Evolutionary conservation across 1,140 invertebrate species (phyloP), one percentile per base, ranked within the genome.

Genomic region (Neodiprion pinetum): DNA sequence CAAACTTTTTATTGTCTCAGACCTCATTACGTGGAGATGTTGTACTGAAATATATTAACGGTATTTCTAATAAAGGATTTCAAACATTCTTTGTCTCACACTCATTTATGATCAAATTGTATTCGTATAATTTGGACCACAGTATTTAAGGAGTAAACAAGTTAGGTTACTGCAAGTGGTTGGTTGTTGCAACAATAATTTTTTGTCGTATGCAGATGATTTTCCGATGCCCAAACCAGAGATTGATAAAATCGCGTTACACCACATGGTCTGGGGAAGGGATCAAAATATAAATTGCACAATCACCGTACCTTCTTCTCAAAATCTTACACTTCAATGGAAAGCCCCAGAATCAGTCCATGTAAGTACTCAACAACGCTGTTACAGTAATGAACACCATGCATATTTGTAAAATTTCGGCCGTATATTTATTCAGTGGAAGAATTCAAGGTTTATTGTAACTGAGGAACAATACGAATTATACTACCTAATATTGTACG

Each of bases 111-210:
- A 28, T 28, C 28, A 28, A 28, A 28, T 28, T 28, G 28, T 28
- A 28, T 28, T 28, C 28, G 4, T 1, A 28, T 28, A 28, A 28
- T 28, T 28, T 28, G 28, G 28, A 82, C 90, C 76, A 80, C 81
- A 71, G 86, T 88, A 80, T 80, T 85, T 76, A 61, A 84, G 87
- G 80, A 84, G 89, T 90, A 17, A 17, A 88, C 83, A 86, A 87
- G 79, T 84, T 81, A 80, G 84, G 81, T 83, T 74, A 80, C 4
- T 28, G 4, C 4, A 75, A 70, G 76, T 71, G 75, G 72, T 65
- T 65, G 11, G 9, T 72, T n/a, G 49, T n/a, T 73, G 11, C n/a
- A 23, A 12, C 4, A 68, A 47, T 71, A 4, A 28, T 28, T 23
- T 61, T 72, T 9, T 65, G 12, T 74, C 75, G 50, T 74, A 70